Conservation (phyloP, 1,140 invertebrate species). For the Choristoneura fumiferana region DNA sequence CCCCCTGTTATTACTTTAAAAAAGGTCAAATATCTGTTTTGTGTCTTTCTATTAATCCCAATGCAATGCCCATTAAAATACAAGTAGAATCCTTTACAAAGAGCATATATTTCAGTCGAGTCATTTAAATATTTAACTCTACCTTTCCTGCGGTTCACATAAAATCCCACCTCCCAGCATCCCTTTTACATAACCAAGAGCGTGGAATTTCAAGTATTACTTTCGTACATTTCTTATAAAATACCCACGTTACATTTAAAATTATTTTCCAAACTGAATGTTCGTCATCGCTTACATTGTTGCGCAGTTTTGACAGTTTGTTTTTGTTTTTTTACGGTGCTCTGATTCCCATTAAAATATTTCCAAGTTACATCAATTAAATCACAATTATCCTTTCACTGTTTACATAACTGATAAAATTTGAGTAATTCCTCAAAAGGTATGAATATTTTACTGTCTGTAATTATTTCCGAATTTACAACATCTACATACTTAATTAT, state of each 20-base stretch:
- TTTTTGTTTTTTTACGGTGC: background rate
- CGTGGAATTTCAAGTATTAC: background rate
- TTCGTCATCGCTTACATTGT: background rate
- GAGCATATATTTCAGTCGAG: too few species aligned
- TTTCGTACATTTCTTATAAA: background rate
- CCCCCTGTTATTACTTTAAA: too few species aligned
- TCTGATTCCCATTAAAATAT: background rate
- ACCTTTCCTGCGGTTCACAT: too few species aligned
- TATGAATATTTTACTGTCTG: constrained; percentile 1
- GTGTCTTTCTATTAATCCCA: too few species aligned
- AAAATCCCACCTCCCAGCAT: background rate
- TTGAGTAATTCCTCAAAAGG: background rate
- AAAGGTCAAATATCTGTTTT: too few species aligned
- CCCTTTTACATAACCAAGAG: background rate
- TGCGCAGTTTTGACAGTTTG: background rate
- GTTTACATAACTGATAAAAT: constrained; percentile 8
- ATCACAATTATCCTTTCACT: constrained; percentile 14
- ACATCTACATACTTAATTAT: too few species aligned
- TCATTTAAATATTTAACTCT: too few species aligned
- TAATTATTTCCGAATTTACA: background rate
- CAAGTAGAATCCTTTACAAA: too few species aligned
- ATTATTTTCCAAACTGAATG: background rate
- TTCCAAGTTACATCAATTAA: constrained; percentile 5
- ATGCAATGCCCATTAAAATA: too few species aligned
- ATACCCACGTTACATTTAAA: background rate